phyloP scores from a whole-genome alignment of 1,140 invertebrate species.

The Drosophila gunungcola region DNA sequence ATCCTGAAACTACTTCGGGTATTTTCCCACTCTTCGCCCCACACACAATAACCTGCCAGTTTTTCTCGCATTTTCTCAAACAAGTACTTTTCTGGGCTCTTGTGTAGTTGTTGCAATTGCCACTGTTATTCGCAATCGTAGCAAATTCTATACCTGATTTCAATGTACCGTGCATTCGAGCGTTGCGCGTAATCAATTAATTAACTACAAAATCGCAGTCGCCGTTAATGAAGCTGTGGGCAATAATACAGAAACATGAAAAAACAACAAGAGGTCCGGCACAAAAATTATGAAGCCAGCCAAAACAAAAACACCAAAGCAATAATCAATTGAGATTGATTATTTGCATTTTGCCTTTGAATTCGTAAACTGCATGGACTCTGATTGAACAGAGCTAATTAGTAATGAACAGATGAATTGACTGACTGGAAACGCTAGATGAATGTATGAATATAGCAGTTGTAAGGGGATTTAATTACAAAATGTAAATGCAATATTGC shows the following conservation, averaged over 20 bases:
- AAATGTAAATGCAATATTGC: background rate
- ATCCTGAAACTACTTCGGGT: constrained; percentile 7
- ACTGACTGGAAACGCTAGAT: background rate
- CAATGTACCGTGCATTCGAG: constrained; percentile 63
- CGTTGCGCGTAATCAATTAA: constrained; percentile 76
- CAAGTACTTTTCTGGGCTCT: constrained; percentile 36
- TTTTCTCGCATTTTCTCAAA: background rate
- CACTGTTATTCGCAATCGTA: constrained; percentile 71
- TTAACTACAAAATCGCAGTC: constrained; percentile 74
- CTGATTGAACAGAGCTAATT: constrained; percentile 41
- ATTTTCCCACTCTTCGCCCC: background rate
- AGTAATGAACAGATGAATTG: constrained; percentile 4
- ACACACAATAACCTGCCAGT: too few relatives aligned
- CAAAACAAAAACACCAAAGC: constrained; percentile 5
- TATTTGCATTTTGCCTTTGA: constrained; percentile 36
- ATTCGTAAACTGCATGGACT: constrained; percentile 1
- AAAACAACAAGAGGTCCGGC: constrained; percentile 31
- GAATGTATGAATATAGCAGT: background rate
- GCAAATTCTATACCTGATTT: constrained; percentile 67
- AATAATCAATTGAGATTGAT: constrained; percentile 34
- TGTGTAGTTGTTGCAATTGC: constrained; percentile 30
- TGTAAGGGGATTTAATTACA: background rate
- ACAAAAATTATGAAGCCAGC: constrained; percentile 21
- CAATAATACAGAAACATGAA: constrained; percentile 30
- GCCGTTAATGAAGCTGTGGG: constrained; percentile 73